Percentiles rank a stretch among this genome's conserved stretches.
phyloP scores from a whole-genome alignment of 2,113 vertebrate species.

The Delphinapterus leucas region DNA sequence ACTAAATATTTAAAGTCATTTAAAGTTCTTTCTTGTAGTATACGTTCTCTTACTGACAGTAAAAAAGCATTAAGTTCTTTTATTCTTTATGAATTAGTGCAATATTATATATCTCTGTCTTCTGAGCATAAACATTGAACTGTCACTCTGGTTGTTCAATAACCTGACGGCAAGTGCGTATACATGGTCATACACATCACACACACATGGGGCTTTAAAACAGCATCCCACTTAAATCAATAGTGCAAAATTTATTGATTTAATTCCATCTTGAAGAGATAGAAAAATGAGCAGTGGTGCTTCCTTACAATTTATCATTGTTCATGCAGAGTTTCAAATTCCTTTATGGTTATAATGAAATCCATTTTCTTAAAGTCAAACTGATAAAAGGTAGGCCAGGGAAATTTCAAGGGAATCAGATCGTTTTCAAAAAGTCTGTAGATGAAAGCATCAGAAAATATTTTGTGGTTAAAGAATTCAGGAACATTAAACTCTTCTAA shows the following conservation, averaged over 20 bases:
- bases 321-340: conserved; percentile 56
- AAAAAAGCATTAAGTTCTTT: background rate
- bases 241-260: conserved; percentile 72
- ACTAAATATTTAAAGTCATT: background rate
- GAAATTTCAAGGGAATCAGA: background rate
- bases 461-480: background rate
- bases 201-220: conserved; percentile 47
- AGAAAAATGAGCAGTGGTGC: conserved; percentile 18
- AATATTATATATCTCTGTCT: conserved; percentile 36
- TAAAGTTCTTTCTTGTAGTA: background rate
- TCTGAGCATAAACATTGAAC: conserved; percentile 40
- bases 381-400: background rate
- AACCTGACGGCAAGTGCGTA: conserved; percentile 13
- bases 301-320: conserved; percentile 10
- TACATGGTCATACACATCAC: background rate
- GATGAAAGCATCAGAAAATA: background rate
- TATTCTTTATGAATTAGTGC: background rate
- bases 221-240: conserved; percentile 52
- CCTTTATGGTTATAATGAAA: conserved; percentile 44
- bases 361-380: conserved; percentile 33
- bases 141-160: conserved; percentile 6
- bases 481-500: background rate
- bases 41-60: background rate
- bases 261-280: conserved; percentile 69
- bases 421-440: background rate